Percentiles rank a stretch among this genome's conserved stretches.
phyloP scores from a whole-genome alignment of 1,140 invertebrate genomes.

The Drosophila leontia region DNA sequence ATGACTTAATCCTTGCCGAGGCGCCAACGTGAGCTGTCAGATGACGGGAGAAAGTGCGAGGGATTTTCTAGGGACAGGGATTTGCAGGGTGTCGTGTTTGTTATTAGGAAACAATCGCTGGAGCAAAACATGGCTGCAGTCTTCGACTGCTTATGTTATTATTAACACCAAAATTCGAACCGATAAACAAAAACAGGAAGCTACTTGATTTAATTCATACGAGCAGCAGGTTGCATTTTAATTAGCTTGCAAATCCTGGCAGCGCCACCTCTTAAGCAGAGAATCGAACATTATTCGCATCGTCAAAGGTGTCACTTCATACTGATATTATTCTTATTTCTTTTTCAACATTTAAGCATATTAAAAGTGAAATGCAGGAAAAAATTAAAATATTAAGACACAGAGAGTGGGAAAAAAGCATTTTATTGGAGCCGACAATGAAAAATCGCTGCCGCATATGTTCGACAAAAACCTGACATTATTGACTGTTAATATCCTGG shows the following conservation, averaged over 20 bases:
- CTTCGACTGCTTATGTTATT: slow-evolving; percentile 45
- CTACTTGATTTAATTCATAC: slow-evolving; percentile 8
- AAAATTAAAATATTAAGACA: slow-evolving; percentile 39
- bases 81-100: slow-evolving; percentile 38
- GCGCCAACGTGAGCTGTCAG: slow-evolving; percentile 64
- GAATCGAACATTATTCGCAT: slow-evolving; percentile 45
- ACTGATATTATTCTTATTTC: slow-evolving; percentile 22
- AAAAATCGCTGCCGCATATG: slow-evolving; percentile 75
- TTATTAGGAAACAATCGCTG: slow-evolving; percentile 50
- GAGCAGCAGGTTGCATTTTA: slow-evolving; percentile 29
- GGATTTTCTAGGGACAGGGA: slow-evolving; percentile 23
- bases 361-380: slow-evolving; percentile 57
- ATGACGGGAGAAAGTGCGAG: slow-evolving; percentile 30
- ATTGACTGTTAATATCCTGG: slow-evolving; percentile 74
- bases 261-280: slow-evolving; percentile 14
- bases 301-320: slow-evolving; percentile 43
- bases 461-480: slow-evolving; percentile 74
- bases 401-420: slow-evolving; percentile 8
- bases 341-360: slow-evolving; percentile 38
- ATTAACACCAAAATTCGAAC: slow-evolving; percentile 55
- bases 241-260: slow-evolving; percentile 18
- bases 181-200: slow-evolving; percentile 45
- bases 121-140: slow-evolving; percentile 22
- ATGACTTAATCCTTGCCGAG: slow-evolving; percentile 69
- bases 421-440: slow-evolving; percentile 61